Percentiles rank a stretch among this genome's conserved stretches.
phyloP scores from a whole-genome alignment of 2,113 vertebrate species.

The Edolisoma coerulescens region DNA sequence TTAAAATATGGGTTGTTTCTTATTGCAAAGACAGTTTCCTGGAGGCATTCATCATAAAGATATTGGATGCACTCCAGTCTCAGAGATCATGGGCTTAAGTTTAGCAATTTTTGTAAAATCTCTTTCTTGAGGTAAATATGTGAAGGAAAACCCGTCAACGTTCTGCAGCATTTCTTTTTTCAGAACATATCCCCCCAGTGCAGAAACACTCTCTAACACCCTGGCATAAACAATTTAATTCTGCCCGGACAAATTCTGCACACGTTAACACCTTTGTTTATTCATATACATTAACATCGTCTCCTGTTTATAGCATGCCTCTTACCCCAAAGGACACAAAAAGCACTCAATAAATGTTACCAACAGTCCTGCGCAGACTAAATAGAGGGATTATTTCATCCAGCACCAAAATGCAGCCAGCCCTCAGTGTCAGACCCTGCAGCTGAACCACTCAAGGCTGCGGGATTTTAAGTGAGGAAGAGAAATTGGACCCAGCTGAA shows the following conservation, averaged over 20 bases:
- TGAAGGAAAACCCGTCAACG: neutral
- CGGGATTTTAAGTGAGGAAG: neutral
- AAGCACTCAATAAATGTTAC: constrained; percentile 3
- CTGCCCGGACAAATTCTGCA: constrained; percentile 16
- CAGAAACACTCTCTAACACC: neutral
- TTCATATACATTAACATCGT: constrained; percentile 21
- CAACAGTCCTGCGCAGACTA: constrained; percentile 29
- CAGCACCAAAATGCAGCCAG: neutral
- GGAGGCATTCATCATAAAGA: constrained; percentile 26
- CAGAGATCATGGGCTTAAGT: neutral
- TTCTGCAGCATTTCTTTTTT: neutral
- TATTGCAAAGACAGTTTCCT: constrained; percentile 19
- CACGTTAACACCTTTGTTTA: constrained; percentile 50
- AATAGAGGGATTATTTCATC: constrained; percentile 45
- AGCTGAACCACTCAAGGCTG: neutral
- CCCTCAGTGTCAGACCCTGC: neutral
- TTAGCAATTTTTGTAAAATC: neutral
- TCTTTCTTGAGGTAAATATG: neutral
- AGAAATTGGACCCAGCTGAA: neutral
- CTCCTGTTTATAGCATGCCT: constrained; percentile 28
- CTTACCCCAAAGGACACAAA: constrained; percentile 17
- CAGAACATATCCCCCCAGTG: neutral
- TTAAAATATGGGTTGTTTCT: neutral
- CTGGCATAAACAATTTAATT: constrained; percentile 24
- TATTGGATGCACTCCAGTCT: neutral